Evolutionary conservation across 2,113 vertebrate genomes (phyloP).

Genomic region (Tenebrosternarchus preto): DNA sequence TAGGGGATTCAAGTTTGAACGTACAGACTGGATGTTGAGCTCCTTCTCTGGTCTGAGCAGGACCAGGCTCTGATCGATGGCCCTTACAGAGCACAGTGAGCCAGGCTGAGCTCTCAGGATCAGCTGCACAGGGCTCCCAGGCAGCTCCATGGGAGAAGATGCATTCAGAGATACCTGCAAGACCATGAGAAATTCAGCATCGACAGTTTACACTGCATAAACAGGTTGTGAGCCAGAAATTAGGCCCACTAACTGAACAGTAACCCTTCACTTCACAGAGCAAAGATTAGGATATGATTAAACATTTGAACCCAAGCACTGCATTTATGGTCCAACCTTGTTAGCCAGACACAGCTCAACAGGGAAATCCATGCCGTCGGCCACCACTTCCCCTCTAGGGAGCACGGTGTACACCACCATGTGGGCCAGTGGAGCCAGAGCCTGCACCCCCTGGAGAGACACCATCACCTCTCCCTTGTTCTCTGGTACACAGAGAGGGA

Average conservation of each 20-base stretch:
- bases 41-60: constrained; percentile 71
- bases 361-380: constrained; percentile 77
- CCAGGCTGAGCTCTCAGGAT: constrained; percentile 75
- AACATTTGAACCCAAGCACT: too few species aligned
- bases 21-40: constrained; percentile 68
- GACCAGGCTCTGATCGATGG: constrained; percentile 78
- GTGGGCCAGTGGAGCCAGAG: too few species aligned
- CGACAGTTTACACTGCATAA: too few species aligned
- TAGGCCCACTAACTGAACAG: too few species aligned
- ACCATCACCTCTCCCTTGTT: too few species aligned
- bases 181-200: constrained; percentile 6
- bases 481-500: too few species aligned
- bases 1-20: constrained; percentile 8
- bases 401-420: constrained; percentile 79
- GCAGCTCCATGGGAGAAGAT: constrained; percentile 69
- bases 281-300: too few species aligned
- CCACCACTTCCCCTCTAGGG: constrained; percentile 75
- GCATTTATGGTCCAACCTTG: constrained; percentile 71
- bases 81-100: constrained; percentile 81
- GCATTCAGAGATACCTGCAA: constrained; percentile 82
- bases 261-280: too few species aligned
- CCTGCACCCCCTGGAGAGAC: too few species aligned
- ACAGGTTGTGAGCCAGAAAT: too few species aligned
- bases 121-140: constrained; percentile 72
- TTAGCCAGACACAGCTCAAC: constrained; percentile 80